Percentiles rank a stretch among this genome's conserved stretches.
phyloP scores from a whole-genome alignment of 2,888 invertebrate species.

The Drosophila mettleri region DNA sequence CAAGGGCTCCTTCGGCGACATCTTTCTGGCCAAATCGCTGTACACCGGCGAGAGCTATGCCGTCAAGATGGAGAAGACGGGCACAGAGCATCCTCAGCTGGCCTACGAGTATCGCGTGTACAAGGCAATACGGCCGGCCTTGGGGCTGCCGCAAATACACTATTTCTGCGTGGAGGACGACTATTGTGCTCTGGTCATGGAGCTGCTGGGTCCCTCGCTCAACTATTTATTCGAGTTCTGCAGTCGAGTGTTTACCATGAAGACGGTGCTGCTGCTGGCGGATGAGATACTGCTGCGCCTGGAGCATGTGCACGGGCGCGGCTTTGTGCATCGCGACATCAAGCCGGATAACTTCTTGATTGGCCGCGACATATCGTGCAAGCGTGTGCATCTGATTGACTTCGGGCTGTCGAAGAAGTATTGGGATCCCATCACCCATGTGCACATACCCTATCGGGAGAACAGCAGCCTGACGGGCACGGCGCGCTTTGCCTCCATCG shows the following conservation, averaged over 20 bases:
- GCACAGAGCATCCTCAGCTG: slow-evolving; percentile 98
- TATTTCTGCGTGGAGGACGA: slow-evolving; percentile 98
- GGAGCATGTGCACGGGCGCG: slow-evolving; percentile 98
- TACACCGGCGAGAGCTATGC: slow-evolving; percentile 97
- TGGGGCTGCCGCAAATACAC: slow-evolving; percentile 96
- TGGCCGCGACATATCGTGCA: slow-evolving; percentile 97
- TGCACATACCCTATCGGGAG: slow-evolving; percentile 99
- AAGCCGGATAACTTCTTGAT: slow-evolving; percentile 99
- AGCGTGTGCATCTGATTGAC: slow-evolving; percentile 98
- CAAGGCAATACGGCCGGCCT: slow-evolving; percentile 97
- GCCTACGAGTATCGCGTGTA: slow-evolving; percentile 99
- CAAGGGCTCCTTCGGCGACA: slow-evolving; percentile 99
- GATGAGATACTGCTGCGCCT: slow-evolving; percentile 97
- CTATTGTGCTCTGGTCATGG: slow-evolving; percentile 99
- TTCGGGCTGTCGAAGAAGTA: slow-evolving; percentile 99
- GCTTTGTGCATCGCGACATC: slow-evolving; percentile 98
- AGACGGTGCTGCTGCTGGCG: slow-evolving; percentile 98
- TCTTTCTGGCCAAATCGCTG: slow-evolving; percentile 97
- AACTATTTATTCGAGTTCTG: slow-evolving; percentile 99
- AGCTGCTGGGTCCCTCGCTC: slow-evolving; percentile 96
- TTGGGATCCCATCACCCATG: slow-evolving; percentile 95
- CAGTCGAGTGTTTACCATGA: slow-evolving; percentile 97
- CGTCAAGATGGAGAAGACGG: slow-evolving; percentile 99
- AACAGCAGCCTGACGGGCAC: slow-evolving; percentile 95
- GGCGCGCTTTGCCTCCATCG: slow-evolving; percentile 96